Base-by-base conservation (phyloP, 2,113 vertebrate species). In the Turdus rufiventris region DNA sequence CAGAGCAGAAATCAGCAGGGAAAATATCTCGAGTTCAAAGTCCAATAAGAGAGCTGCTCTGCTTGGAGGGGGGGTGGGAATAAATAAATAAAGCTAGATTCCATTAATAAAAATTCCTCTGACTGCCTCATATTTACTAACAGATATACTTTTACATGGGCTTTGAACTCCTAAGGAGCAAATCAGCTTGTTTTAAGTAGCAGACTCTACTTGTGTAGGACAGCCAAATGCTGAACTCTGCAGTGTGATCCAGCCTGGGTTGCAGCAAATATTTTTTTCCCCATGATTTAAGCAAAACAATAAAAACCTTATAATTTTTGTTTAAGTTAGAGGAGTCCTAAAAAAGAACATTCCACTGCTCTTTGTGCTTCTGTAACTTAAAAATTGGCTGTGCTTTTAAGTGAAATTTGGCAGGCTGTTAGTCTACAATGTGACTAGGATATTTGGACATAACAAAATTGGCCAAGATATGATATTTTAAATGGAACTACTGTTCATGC, bases 371-470 rank as follows among this genome's bases (percentile, higher is more conserved):
- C 95, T 96, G 78, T 96, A 96, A 97, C 94, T 97, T 96, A 97
- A 96, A 96, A 97, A 97, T 96, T 91, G 94, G 94, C 95, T 96
- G 93, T 86, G 84, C 86, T 96, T 97, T 93, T 96, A 95, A 96
- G 96, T 85, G 92, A 97, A 89, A 94, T 96, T 97, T 98, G 97
- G 95, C 91, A 98, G 94, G 92, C 95, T 97, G 85, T 90, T 96
- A 94, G 91, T 97, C 96, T 95, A 96, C 93, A 94, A 86, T 95
- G 93, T 95, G 95, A 97, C 97, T 97, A 94, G 96, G 97, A 97
- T 98, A 96, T 98, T 96, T 96, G 93, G 92, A 97, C 93, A 97
- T 97, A 97, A 96, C 96, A 97, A 96, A 97, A 98, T 96, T 97
- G 78, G 91, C 97, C 97, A 98, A 98, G 97, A 98, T 53, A n/a